Percentiles rank a stretch among this genome's conserved stretches.
These are phyloP conservation scores for Thera britannica DNA, from an alignment of 2,888 invertebrate species.

Conservation along the genomic window DNA sequence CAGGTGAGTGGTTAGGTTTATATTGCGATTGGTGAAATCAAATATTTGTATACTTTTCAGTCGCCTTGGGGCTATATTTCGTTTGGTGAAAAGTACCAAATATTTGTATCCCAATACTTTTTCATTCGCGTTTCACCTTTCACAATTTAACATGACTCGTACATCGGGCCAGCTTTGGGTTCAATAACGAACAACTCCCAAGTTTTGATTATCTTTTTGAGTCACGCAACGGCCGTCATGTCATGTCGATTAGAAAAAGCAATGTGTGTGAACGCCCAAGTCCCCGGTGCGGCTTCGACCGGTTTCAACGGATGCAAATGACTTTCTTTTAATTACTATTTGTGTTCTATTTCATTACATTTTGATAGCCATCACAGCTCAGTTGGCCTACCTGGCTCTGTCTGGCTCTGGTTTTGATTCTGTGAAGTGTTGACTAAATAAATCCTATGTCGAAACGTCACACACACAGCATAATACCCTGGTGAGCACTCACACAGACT, in stretches of 20 bases:
- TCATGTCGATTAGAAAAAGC: slow-evolving; percentile 39
- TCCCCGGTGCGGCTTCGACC: slow-evolving; percentile 36
- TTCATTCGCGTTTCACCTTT: slow-evolving; percentile 30
- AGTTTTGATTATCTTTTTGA: slow-evolving; percentile 36
- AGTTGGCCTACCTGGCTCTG: no score
- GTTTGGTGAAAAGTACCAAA: neutral
- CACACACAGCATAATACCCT: no score
- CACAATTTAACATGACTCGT: slow-evolving; percentile 25
- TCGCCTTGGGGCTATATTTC: no score
- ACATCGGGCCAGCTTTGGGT: slow-evolving; percentile 24
- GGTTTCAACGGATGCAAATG: slow-evolving; percentile 54
- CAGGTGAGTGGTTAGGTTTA: no score
- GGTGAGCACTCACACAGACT: no score
- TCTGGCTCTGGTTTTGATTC: no score
- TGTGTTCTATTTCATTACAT: slow-evolving; percentile 48
- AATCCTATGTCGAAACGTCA: no score
- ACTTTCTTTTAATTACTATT: slow-evolving; percentile 57
- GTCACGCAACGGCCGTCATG: slow-evolving; percentile 40
- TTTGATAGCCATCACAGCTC: neutral
- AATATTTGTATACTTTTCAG: no score
- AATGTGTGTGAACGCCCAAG: slow-evolving; percentile 40
- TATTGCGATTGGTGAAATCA: no score
- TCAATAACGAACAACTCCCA: slow-evolving; percentile 39
- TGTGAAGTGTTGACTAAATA: no score
- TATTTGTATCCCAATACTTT: slow-evolving; percentile 23